These are phyloP conservation scores for Copidosoma floridanum DNA, from an alignment of 1,140 invertebrate species.

Conservation along the genomic window DNA sequence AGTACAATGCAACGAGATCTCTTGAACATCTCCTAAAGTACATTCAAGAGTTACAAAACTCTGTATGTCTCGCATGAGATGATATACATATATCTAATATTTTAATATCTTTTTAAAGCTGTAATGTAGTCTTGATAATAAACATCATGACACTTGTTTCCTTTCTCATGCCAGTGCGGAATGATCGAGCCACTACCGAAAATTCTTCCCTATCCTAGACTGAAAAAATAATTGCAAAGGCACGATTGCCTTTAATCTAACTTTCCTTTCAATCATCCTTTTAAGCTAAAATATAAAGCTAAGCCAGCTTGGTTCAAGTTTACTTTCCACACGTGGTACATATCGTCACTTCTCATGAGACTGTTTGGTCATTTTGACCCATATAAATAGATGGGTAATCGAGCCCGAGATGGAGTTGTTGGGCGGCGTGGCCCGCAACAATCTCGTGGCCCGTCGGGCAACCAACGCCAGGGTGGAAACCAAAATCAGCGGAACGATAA, in stretches of 20 bases:
- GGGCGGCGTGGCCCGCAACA: conserved; percentile 55
- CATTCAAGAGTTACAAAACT: too few species aligned
- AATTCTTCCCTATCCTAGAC: conserved; percentile 5
- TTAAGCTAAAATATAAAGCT: conserved; percentile 4
- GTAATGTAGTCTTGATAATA: conserved; percentile 14
- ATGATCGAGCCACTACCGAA: conserved; percentile 7
- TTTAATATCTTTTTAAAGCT: conserved; percentile 14
- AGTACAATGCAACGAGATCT: too few species aligned
- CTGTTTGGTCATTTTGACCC: conserved; percentile 52
- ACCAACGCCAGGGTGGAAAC: conserved; percentile 57
- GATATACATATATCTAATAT: too few species aligned
- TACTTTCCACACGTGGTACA: conserved; percentile 34
- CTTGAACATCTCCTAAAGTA: too few species aligned
- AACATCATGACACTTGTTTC: conserved; percentile 13
- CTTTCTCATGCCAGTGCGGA: conserved; percentile 4
- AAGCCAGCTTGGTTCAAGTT: conserved; percentile 6
- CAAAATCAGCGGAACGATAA: conserved; percentile 58
- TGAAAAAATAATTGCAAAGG: conserved; percentile 12
- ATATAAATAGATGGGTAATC: conserved; percentile 56
- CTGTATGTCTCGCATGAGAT: too few species aligned
- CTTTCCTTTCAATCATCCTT: conserved; percentile 8
- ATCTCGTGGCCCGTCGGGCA: conserved; percentile 55
- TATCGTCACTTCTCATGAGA: conserved; percentile 52
- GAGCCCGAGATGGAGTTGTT: conserved; percentile 54
- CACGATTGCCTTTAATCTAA: conserved; percentile 3